These are phyloP conservation scores for Tiliacea aurago DNA, from an alignment of 2,888 invertebrate genomes.

Conservation along the genomic window DNA sequence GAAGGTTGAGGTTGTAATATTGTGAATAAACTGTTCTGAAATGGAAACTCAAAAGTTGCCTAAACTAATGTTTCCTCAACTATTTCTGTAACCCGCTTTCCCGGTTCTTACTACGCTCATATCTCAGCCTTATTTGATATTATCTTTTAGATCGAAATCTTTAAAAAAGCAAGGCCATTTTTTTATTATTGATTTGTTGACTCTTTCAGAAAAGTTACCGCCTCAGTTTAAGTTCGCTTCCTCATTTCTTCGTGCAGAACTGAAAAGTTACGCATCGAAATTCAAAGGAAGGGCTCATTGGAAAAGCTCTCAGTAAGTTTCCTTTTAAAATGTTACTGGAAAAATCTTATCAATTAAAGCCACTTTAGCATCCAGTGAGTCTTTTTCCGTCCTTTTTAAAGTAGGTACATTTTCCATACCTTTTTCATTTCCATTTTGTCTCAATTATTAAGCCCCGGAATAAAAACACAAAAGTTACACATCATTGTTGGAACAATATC, in stretches of 20 bases:
- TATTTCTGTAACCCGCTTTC: slow-evolving; percentile 2
- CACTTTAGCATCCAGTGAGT: not conserved
- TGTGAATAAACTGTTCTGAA: not conserved
- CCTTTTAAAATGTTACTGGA: slow-evolving; percentile 10
- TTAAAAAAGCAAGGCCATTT: not conserved
- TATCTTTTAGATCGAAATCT: not conserved
- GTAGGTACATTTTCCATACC: not conserved
- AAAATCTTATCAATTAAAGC: slow-evolving; percentile 12
- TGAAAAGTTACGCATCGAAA: slow-evolving; percentile 19
- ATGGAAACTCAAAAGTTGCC: not conserved
- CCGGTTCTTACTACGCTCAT: not conserved
- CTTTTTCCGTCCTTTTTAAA: not conserved
- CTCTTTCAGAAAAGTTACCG: not conserved
- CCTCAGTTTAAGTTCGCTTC: slow-evolving; percentile 10
- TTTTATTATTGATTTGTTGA: not conserved
- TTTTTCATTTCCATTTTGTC: not conserved
- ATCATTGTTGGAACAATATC: not conserved
- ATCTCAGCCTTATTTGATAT: not conserved
- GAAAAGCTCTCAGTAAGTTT: slow-evolving; percentile 6
- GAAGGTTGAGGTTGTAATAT: not conserved
- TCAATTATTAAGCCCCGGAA: not conserved
- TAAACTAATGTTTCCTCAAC: not conserved
- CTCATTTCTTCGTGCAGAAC: slow-evolving; percentile 20
- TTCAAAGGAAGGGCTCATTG: slow-evolving; percentile 20
- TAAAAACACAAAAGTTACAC: not conserved